These are phyloP conservation scores for Meles meles DNA, from an alignment of 2,113 vertebrate genomes.

Conservation along the genomic window DNA sequence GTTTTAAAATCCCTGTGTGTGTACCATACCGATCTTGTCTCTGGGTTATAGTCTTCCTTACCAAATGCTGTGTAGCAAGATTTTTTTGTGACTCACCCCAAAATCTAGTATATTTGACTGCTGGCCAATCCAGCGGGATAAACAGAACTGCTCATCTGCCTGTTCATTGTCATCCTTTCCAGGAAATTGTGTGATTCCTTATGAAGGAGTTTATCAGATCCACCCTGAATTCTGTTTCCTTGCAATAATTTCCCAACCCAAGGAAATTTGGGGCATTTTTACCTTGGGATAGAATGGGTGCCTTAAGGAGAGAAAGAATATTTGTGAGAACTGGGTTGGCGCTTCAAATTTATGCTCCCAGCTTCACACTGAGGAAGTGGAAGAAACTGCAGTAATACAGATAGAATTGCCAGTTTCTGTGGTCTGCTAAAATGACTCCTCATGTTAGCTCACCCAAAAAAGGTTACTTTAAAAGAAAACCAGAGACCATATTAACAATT, in stretches of 20 bases:
- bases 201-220: not conserved
- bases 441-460: not conserved
- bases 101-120: not conserved
- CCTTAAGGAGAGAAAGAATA: not conserved
- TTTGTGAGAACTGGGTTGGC: not conserved
- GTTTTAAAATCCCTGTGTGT: not conserved
- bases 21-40: not conserved
- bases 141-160: constrained; percentile 8
- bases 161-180: not conserved
- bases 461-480: not conserved
- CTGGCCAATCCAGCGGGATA: not conserved
- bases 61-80: not conserved
- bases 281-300: not conserved
- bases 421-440: not conserved
- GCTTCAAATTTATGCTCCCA: not conserved
- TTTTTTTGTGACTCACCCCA: constrained; percentile 13
- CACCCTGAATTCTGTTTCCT: not conserved
- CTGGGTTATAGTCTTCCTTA: not conserved
- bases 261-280: not conserved
- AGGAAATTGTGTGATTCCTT: constrained; percentile 21
- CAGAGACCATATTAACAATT: not conserved
- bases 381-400: not conserved
- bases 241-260: not conserved
- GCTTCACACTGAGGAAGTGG: not conserved
- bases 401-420: not conserved